Percentiles rank a stretch among this genome's conserved stretches.
phyloP scores from a whole-genome alignment of 2,888 invertebrate genomes.

The Drosophila niveifrons region DNA sequence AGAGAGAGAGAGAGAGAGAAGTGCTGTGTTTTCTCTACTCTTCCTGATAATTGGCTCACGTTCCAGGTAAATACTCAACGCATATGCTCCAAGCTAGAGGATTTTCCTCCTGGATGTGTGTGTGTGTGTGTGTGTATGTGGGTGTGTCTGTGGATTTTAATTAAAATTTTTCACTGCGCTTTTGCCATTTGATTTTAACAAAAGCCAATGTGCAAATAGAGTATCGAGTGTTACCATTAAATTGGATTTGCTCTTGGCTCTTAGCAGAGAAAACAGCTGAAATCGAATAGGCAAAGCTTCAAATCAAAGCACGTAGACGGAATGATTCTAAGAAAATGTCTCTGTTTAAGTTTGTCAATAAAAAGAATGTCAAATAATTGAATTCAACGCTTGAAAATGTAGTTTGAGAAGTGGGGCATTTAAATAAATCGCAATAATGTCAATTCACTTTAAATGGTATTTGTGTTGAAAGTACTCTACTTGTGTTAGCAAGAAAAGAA shows the following conservation, averaged over 20 bases:
- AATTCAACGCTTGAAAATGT: background rate
- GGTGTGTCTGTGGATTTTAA: conserved; percentile 66
- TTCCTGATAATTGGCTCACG: conserved; percentile 78
- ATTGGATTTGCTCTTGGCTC: conserved; percentile 22
- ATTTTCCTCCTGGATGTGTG: conserved; percentile 16
- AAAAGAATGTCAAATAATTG: background rate
- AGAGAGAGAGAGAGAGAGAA: conserved; percentile 19
- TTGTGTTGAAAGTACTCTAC: background rate
- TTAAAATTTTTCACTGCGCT: conserved; percentile 55
- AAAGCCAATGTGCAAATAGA: conserved; percentile 59
- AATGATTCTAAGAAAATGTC: conserved; percentile 3
- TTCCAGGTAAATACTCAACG: conserved; percentile 74
- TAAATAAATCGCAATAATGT: background rate
- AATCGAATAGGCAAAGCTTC: conserved; percentile 2
- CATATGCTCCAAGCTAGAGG: conserved; percentile 61
- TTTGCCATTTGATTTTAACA: conserved; percentile 58
- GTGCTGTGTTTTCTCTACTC: conserved; percentile 26
- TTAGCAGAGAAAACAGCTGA: background rate
- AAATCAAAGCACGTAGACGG: conserved; percentile 8
- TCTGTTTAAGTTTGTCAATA: background rate
- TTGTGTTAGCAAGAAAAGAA: no score
- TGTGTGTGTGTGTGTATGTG: conserved; percentile 22
- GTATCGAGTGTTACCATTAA: conserved; percentile 23
- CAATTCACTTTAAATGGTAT: background rate
- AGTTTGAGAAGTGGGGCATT: background rate